These are phyloP conservation scores for Verasper variegatus DNA, from an alignment of 2,113 vertebrate species.

Conservation along the genomic window DNA sequence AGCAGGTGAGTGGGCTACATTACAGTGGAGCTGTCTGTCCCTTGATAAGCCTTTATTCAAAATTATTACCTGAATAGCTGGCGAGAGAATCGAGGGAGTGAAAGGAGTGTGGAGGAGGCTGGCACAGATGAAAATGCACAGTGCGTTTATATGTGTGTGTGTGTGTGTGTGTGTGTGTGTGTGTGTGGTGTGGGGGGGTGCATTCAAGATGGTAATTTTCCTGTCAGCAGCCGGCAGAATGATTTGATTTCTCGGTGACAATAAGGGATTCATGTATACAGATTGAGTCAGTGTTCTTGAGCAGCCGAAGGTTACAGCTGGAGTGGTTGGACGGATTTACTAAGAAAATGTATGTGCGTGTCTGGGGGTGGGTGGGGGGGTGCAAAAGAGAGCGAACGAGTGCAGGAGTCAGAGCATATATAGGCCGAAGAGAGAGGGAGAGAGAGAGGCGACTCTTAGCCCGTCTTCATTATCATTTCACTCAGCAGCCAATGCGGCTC, in stretches of 20 bases:
- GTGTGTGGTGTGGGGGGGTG: background rate
- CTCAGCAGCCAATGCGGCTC: conserved; percentile 48
- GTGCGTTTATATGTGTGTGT: conserved; percentile 3
- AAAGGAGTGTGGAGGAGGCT: conserved; percentile 26
- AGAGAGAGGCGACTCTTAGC: conserved; percentile 14
- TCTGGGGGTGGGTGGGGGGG: background rate
- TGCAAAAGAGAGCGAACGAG: background rate
- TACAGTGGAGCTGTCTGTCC: conserved; percentile 35
- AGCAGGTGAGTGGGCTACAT: conserved; percentile 60
- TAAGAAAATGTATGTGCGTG: conserved; percentile 2
- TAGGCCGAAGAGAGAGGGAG: background rate
- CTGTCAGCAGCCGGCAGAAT: conserved; percentile 64
- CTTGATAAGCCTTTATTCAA: conserved; percentile 62
- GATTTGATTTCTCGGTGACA: conserved; percentile 71
- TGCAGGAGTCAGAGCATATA: background rate
- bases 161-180: conserved; percentile 15
- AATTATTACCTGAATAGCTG: conserved; percentile 29
- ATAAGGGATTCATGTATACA: conserved; percentile 71
- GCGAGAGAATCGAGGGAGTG: background rate
- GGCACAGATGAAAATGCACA: conserved; percentile 31
- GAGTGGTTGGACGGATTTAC: conserved; percentile 62
- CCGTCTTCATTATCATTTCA: conserved; percentile 64
- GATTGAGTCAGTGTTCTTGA: conserved; percentile 73
- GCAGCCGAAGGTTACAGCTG: conserved; percentile 67
- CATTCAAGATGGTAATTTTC: conserved; percentile 65